Percentiles rank a stretch among this genome's conserved stretches.
These are phyloP conservation scores for Pammene fasciana DNA, from an alignment of 2,888 invertebrate species.

Conservation along the genomic window DNA sequence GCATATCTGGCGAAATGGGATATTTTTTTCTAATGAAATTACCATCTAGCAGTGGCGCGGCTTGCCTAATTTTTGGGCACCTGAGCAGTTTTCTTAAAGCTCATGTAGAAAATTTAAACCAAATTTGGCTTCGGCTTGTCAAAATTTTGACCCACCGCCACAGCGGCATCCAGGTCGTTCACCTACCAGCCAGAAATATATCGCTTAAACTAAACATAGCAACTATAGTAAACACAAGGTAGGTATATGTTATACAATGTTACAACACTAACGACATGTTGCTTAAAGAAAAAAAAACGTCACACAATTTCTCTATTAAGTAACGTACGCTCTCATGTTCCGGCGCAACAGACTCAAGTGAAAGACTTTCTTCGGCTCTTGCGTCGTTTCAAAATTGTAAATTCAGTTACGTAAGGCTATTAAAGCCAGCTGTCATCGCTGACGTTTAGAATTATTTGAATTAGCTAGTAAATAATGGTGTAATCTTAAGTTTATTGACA, in stretches of 20 bases:
- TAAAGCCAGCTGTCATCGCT: slow-evolving; percentile 12
- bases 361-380: slow-evolving; percentile 6
- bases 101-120: too few species aligned
- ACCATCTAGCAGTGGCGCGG: too few species aligned
- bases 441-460: slow-evolving; percentile 1
- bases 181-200: too few species aligned
- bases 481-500: slow-evolving; percentile 8
- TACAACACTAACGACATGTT: background rate
- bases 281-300: background rate
- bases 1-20: too few species aligned
- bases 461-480: slow-evolving; percentile 10
- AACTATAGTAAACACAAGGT: too few species aligned
- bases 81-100: too few species aligned
- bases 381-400: slow-evolving; percentile 6
- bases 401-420: slow-evolving; percentile 13
- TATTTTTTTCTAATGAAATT: too few species aligned
- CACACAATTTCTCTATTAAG: slow-evolving; percentile 18
- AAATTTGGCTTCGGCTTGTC: too few species aligned
- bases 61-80: too few species aligned
- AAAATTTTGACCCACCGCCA: too few species aligned
- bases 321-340: slow-evolving; percentile 6
- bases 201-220: too few species aligned
- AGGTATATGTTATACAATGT: background rate
- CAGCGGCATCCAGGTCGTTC: too few species aligned
- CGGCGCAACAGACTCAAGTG: background rate